These are phyloP conservation scores for Hippopotamus amphibius DNA, from an alignment of 2,113 vertebrate species.

Conservation along the genomic window DNA sequence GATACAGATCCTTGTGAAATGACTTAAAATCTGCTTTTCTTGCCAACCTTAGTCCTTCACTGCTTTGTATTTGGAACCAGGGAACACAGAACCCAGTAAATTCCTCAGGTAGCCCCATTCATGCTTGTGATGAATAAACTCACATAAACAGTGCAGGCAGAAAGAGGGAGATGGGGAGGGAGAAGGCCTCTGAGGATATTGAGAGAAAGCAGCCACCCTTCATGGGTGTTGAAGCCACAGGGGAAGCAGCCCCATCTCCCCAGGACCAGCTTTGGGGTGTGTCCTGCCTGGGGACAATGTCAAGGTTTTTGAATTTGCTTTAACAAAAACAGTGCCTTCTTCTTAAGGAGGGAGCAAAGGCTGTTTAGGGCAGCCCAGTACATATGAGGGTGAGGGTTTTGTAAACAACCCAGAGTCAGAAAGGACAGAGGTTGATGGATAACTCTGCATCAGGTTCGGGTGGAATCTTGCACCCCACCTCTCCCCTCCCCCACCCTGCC, in stretches of 20 bases:
- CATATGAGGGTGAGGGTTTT: constrained; percentile 10
- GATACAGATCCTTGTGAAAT: background rate
- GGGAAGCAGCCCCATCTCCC: background rate
- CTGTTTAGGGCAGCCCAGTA: background rate
- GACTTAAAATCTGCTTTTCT: background rate
- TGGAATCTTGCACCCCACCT: background rate
- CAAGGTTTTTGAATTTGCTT: background rate
- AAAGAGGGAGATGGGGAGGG: no score
- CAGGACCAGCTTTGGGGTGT: background rate
- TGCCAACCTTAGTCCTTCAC: background rate
- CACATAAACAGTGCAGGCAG: no score
- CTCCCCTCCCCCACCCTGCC: background rate
- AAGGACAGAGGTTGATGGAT: constrained; percentile 65
- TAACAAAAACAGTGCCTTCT: constrained; percentile 36
- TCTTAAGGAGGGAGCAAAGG: background rate
- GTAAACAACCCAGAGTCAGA: constrained; percentile 59
- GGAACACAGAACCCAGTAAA: background rate
- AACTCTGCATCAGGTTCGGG: background rate
- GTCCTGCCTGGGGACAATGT: background rate
- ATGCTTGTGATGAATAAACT: background rate
- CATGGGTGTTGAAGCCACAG: background rate
- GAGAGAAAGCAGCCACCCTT: background rate
- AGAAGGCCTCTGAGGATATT: background rate
- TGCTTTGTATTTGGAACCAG: background rate
- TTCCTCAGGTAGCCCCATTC: background rate